A percentile compares a stretch with the other conserved stretches of the same genome.
Conservation (phyloP, 2,888 invertebrate genomes). For the Brenthis hecate region DNA sequence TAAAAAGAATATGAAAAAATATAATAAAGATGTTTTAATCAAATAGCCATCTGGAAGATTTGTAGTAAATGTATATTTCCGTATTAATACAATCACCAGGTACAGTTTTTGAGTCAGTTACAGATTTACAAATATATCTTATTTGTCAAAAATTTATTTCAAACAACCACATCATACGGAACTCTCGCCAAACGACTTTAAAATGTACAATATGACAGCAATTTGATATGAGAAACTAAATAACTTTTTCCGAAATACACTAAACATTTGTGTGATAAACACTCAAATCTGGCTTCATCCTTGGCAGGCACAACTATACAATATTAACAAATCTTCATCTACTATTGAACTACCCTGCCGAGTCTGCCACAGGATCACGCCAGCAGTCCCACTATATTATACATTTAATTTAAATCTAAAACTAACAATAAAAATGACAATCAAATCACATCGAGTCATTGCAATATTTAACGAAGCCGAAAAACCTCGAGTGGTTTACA, state of each 20-base stretch:
- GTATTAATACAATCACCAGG: constrained; percentile 80
- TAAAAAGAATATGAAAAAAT: constrained; percentile 51
- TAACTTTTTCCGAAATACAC: constrained; percentile 56
- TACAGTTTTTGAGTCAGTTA: constrained; percentile 74
- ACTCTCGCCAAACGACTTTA: constrained; percentile 51
- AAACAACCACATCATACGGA: constrained; percentile 61
- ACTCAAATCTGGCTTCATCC: constrained; percentile 49
- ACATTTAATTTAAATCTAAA: constrained; percentile 63
- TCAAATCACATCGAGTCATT: constrained; percentile 60
- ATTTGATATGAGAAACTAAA: constrained; percentile 53
- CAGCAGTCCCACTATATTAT: constrained; percentile 68
- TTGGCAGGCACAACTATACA: constrained; percentile 47
- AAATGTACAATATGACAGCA: constrained; percentile 59
- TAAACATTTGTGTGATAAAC: constrained; percentile 58
- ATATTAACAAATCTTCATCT: constrained; percentile 43
- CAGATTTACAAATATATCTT: constrained; percentile 71
- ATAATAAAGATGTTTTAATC: constrained; percentile 41
- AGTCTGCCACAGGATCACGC: constrained; percentile 52
- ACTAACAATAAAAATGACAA: constrained; percentile 68
- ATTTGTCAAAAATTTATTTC: constrained; percentile 64
- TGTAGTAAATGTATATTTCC: constrained; percentile 82
- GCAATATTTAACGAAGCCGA: constrained; percentile 45
- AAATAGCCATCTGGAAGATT: constrained; percentile 73
- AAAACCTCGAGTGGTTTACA: constrained; percentile 41
- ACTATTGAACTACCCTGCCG: constrained; percentile 42